Base-by-base conservation (phyloP, 2,113 vertebrate genomes). In the Chaetorhynchus papuensis region DNA sequence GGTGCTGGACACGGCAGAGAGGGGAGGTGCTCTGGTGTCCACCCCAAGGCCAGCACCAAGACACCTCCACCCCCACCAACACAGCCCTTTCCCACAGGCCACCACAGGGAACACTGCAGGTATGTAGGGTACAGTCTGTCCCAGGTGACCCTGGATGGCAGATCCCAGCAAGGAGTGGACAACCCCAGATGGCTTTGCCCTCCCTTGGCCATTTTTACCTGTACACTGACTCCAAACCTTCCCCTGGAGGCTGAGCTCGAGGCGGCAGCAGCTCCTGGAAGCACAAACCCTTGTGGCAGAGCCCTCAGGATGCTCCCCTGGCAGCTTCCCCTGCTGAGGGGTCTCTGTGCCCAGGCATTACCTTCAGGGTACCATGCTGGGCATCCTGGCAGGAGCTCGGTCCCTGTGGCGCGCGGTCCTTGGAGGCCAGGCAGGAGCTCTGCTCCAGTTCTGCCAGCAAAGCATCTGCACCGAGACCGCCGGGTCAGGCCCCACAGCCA, bases 401-500 rank as follows among this genome's bases (percentile, higher is more conserved):
- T 13, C 42, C 49, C 69, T 44, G 56, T 7, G 60, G 10, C 15
- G 2, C 9, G 6, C 3, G 2, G 31, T 66, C 76, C 27, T 79
- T 49, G 44, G 27, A 42, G 41, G 76, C 65, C 7, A 14, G 59
- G 19, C 1, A 7, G 19, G 93, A 93, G 35, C 96, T 97, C 60
- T 87, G 65, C 66, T 98, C 98, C 94, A 98, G 85, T 76, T 98
- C 97, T 47, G 87, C 96, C 81, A 98, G 91, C 75, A 98, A 94
- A 50, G 97, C 96, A 83, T 98, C 98, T 98, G 23, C 28, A 41
- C 0, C 0, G 75, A 83, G 50, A 87, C 35, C 78, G 2, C 5
- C 0, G 0, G 4, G 19, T 90, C 6, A 7, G 80, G 35, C 8
- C 30, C 11, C 23, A 15, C 16, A 44, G 60, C 11, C 11, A 1